A percentile compares a stretch with the other conserved stretches of the same genome.
Conservation (phyloP, 1,140 invertebrate genomes). For the Dendrolimus kikuchii region DNA sequence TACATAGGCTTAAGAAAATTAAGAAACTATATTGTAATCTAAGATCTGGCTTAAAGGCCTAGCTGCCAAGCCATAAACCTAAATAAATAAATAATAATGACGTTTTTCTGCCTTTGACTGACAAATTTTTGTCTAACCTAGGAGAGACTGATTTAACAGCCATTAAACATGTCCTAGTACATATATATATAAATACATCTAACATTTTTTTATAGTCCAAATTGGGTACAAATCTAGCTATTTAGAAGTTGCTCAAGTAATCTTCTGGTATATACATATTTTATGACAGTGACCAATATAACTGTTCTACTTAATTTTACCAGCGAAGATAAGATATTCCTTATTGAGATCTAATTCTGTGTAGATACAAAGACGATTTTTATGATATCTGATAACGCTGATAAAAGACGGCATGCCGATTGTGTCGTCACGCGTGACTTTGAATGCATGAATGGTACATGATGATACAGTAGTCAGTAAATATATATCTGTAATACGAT, state of each 20-base stretch:
- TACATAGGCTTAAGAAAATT: too few relatives aligned
- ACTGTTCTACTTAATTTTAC: slow-evolving; percentile 25
- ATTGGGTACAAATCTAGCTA: too few relatives aligned
- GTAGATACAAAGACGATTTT: slow-evolving; percentile 18
- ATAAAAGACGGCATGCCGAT: slow-evolving; percentile 5
- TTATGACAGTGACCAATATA: slow-evolving; percentile 4
- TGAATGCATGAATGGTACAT: neutral
- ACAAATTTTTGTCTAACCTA: too few relatives aligned
- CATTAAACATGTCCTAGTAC: too few relatives aligned
- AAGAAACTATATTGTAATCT: too few relatives aligned
- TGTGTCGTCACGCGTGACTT: neutral
- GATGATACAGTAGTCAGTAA: neutral
- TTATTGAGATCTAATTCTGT: slow-evolving; percentile 28
- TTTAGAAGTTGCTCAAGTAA: neutral
- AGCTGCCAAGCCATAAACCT: too few relatives aligned
- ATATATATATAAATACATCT: too few relatives aligned
- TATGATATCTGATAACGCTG: slow-evolving; percentile 12
- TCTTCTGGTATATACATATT: neutral
- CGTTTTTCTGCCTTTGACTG: too few relatives aligned
- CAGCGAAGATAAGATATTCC: slow-evolving; percentile 15
- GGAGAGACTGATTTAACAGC: too few relatives aligned
- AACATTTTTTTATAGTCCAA: too few relatives aligned
- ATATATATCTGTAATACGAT: neutral
- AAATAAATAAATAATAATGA: too few relatives aligned
- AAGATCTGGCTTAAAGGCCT: too few relatives aligned